A percentile compares a stretch with the other conserved stretches of the same genome.
Conservation (phyloP, 2,888 invertebrate species). For the Ectemnius continuus region DNA sequence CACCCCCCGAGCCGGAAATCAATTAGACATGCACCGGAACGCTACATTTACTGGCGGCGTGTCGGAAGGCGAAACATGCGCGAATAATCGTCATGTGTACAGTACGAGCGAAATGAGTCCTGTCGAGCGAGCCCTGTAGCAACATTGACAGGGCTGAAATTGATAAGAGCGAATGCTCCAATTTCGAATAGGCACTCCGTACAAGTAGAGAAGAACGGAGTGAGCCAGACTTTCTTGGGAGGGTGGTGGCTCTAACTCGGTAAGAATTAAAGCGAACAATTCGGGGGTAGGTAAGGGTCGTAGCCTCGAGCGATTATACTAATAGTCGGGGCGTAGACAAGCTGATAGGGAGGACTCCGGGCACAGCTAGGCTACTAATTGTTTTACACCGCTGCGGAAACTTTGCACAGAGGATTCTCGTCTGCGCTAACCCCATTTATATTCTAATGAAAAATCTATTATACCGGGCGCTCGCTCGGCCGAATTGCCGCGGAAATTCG, state of each 20-base stretch:
- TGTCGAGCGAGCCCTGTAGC: not conserved
- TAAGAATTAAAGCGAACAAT: conserved; percentile 73
- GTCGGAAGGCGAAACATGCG: conserved; percentile 53
- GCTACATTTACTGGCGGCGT: conserved; percentile 53
- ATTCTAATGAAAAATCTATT: conserved; percentile 40
- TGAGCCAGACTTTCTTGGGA: conserved; percentile 47
- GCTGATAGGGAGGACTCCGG: conserved; percentile 62
- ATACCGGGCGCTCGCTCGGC: conserved; percentile 12
- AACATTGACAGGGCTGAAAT: not conserved
- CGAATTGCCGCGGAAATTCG: not conserved
- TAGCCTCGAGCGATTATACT: conserved; percentile 73
- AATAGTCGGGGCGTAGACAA: conserved; percentile 75
- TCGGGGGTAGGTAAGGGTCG: conserved; percentile 67
- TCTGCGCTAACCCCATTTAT: conserved; percentile 41
- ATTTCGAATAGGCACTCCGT: too few species aligned
- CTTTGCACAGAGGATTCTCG: conserved; percentile 54
- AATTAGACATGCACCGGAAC: conserved; percentile 71
- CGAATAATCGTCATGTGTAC: conserved; percentile 39
- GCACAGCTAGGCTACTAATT: conserved; percentile 69
- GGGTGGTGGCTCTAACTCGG: conserved; percentile 67
- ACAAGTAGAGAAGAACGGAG: conserved; percentile 34
- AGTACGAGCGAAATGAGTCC: not conserved
- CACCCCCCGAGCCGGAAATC: conserved; percentile 63
- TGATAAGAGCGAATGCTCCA: not conserved
- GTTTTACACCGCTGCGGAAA: conserved; percentile 68